Evolutionary conservation across 2,888 invertebrate species (phyloP), one percentile per base, ranked within the genome.

Genomic region (Agrochola litura): DNA sequence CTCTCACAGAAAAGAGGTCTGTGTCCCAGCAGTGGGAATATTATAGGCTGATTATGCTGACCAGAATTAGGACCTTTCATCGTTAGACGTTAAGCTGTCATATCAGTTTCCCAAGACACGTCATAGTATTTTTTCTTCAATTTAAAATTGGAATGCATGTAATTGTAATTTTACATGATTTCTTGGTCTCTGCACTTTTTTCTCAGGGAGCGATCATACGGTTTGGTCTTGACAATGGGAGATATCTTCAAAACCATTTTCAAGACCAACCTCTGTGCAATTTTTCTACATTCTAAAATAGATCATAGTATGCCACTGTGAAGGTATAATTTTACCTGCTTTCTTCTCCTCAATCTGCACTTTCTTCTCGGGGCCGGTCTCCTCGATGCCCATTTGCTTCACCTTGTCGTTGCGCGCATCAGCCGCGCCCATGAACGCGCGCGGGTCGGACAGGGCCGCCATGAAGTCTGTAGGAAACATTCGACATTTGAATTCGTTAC

Each of bases 401-500:
- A 99, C 99, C 95, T 99, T 99, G 91, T 99, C 98, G 46, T 98
- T 98, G 79, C 99, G 97, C 91, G 99, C 98, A 88, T 98, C 98
- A 77, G 98, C 98, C 2, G 98, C 98, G 10, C 98, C 98, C 95
- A 98, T 97, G 95, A 99, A 99, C 8, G 98, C 99, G 80, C 99
- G 97, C 0, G 99, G 99, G 94, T 99, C 99, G 14, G 99, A 99
- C 81, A 99, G 95, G 8, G 99, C 99, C 81, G 99, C 99, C 98
- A 99, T 99, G 94, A 99, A 98, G 93, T 99, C 99, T 98, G 92
- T 0, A 66, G 0, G 12, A 14, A 25, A 14, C 0, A 43, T 25
- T 25, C 2, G 5, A 10, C 2, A 22, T 25, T 67, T 56, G 41
- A 78, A 46, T 49, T 72, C 30, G 0, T 14, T 41, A 22, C 6